Base-by-base conservation (phyloP, 2,113 vertebrate species). In the Steatornis caripensis region DNA sequence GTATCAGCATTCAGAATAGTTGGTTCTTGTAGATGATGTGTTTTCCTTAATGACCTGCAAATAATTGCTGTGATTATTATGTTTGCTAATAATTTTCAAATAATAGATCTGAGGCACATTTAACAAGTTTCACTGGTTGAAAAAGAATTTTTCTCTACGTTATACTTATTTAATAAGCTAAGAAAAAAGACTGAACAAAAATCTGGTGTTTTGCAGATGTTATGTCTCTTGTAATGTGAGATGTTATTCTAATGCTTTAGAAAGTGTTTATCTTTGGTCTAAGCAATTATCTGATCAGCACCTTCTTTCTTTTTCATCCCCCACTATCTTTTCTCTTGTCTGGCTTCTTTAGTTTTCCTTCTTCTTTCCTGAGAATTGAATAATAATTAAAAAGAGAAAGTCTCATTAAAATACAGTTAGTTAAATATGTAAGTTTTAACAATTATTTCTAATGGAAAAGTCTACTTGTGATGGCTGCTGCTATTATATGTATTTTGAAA, bases 371-470 rank as follows among this genome's bases (percentile, higher is more conserved):
- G 48, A 93, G 84, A 91, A 84, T 14, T 22, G 61, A 92, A 61
- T 71, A 91, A 83, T 87, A 90, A 62, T 76, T 85, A 46, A 61
- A 90, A 80, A 90, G 21, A 84, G 81, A 65, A 88, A n/a, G 20
- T 82, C 23, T 87, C 5, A 82, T 87, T 95, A 87, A 93, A 89
- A 82, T 87, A 20, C 32, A 91, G 55, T 68, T 90, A 81, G 68
- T 88, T 93, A 84, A 74, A 65, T 54, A 66, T 18, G 51, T 87
- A 23, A 72, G 54, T 82, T 82, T 93, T 84, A 84, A 82, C 69
- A 86, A 87, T 83, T 89, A 72, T 74, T 96, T 93, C 48, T 89
- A 87, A 75, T 93, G 61, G 84, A 92, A 93, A 89, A 45, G 66
- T 69, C 48, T 71, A 21, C 34, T 53, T 72, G 70, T 68, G 77